These are phyloP conservation scores for Gasteruption jaculator DNA, from an alignment of 2,888 invertebrate species.

Conservation along the genomic window DNA sequence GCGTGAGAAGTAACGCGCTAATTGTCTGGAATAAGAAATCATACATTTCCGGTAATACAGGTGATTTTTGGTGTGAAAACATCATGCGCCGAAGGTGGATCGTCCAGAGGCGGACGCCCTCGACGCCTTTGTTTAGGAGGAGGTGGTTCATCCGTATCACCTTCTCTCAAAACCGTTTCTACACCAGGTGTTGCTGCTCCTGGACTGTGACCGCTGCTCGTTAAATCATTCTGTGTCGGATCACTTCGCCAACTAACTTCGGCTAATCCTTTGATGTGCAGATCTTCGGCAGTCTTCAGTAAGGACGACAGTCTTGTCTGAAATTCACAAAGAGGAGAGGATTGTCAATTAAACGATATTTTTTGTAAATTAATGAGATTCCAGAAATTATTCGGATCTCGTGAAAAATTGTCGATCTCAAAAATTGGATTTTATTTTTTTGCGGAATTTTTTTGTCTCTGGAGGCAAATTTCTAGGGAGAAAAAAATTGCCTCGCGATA, in stretches of 20 bases:
- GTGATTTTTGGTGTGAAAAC: constrained; percentile 56
- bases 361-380: too few relatives aligned
- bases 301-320: constrained; percentile 84
- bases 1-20: too few relatives aligned
- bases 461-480: too few relatives aligned
- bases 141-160: constrained; percentile 43
- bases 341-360: too few relatives aligned
- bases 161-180: constrained; percentile 44
- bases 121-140: constrained; percentile 60
- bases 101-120: constrained; percentile 66
- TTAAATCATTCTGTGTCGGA: constrained; percentile 39
- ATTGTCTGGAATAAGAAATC: too few relatives aligned
- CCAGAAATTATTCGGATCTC: too few relatives aligned
- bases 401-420: too few relatives aligned
- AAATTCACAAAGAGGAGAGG: too few relatives aligned
- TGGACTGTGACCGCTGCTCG: constrained; percentile 45
- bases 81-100: constrained; percentile 54
- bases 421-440: too few relatives aligned
- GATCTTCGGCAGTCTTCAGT: constrained; percentile 86
- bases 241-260: constrained; percentile 77
- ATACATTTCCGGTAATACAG: constrained; percentile 51
- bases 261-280: constrained; percentile 86
- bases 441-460: too few relatives aligned
- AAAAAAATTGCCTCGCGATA: too few relatives aligned
- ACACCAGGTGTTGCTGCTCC: constrained; percentile 43